These are phyloP conservation scores for Ciconia boyciana DNA, from an alignment of 2,113 vertebrate species.

Conservation along the genomic window DNA sequence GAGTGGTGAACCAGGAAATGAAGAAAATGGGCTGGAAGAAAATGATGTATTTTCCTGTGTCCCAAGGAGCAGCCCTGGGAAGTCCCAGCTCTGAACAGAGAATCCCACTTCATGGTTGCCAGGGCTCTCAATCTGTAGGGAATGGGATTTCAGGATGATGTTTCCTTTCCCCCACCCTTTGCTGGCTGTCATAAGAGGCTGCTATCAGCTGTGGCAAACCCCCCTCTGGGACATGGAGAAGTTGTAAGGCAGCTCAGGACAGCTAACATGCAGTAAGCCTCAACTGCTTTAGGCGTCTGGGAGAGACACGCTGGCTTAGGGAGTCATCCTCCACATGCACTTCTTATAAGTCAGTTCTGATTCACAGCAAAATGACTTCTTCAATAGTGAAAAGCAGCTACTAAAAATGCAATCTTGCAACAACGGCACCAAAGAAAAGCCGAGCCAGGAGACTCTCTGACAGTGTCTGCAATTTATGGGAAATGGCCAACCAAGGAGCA, in stretches of 20 bases:
- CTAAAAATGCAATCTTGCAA: not conserved
- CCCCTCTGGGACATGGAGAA: fast-evolving
- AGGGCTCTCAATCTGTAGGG: not conserved
- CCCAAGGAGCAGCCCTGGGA: not conserved
- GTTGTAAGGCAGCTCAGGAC: not conserved
- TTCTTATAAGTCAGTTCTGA: not conserved
- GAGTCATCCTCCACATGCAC: not conserved
- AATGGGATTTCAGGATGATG: not conserved
- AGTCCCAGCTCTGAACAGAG: not conserved
- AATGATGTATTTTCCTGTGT: not conserved
- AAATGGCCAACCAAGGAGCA: not conserved
- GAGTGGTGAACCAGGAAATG: not conserved
- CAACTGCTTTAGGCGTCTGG: not conserved
- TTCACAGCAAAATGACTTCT: not conserved
- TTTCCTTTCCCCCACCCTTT: not conserved
- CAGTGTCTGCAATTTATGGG: not conserved
- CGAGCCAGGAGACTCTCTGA: not conserved
- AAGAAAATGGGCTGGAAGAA: not conserved
- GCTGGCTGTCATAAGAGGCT: not conserved
- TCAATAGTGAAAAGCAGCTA: not conserved
- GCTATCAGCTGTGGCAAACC: not conserved
- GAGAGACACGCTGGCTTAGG: not conserved
- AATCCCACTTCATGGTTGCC: not conserved
- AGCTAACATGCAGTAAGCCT: not conserved
- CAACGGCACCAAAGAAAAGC: not conserved